Percentiles rank a stretch among this genome's conserved stretches.
Evolutionary conservation across 2,888 invertebrate species (phyloP).

Genomic region (Melieria crassipennis): DNA sequence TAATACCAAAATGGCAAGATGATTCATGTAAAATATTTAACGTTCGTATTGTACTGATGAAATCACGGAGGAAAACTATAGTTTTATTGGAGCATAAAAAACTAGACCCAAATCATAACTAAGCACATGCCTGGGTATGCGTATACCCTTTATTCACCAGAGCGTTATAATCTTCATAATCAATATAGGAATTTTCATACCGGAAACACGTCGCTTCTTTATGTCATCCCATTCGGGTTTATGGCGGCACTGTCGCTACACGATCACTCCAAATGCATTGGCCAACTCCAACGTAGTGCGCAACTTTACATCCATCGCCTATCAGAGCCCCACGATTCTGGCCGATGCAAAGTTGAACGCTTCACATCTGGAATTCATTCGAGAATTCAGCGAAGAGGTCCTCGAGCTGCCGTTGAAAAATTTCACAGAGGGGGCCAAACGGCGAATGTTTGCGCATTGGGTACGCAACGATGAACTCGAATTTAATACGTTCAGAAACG

Average conservation of each 20-base stretch:
- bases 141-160: neutral
- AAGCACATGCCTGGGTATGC: too few relatives aligned
- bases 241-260: slow-evolving; percentile 69
- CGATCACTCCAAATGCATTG: slow-evolving; percentile 63
- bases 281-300: slow-evolving; percentile 69
- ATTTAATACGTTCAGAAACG: slow-evolving; percentile 56
- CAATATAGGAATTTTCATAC: slow-evolving; percentile 70
- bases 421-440: slow-evolving; percentile 57
- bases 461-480: slow-evolving; percentile 56
- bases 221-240: slow-evolving; percentile 76
- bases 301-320: slow-evolving; percentile 68
- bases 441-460: slow-evolving; percentile 64
- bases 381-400: slow-evolving; percentile 49
- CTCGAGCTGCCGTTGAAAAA: slow-evolving; percentile 47
- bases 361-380: slow-evolving; percentile 54
- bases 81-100: too few relatives aligned
- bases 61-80: too few relatives aligned
- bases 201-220: slow-evolving; percentile 70
- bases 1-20: too few relatives aligned
- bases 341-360: slow-evolving; percentile 56
- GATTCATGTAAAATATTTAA: too few relatives aligned
- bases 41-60: too few relatives aligned
- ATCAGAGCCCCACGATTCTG: slow-evolving; percentile 50
- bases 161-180: neutral
- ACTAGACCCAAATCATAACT: too few relatives aligned